phyloP scores from a whole-genome alignment of 2,888 invertebrate species.

The Orthosia incerta region DNA sequence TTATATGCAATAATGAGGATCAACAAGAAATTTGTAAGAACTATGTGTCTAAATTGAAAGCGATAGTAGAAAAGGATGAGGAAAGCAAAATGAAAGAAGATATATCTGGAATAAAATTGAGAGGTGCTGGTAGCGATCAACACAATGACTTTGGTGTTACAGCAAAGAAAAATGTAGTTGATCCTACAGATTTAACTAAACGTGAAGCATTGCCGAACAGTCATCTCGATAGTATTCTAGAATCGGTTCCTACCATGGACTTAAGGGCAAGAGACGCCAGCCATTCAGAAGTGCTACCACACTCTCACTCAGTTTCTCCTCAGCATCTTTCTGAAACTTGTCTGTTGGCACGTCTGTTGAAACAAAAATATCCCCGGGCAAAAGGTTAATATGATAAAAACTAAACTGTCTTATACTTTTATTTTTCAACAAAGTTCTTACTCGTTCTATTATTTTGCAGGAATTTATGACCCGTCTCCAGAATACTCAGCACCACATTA shows the following conservation, averaged over 20 bases:
- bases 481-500: constrained; percentile 66
- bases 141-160: not conserved
- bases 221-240: constrained; percentile 60
- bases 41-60: constrained; percentile 77
- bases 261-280: constrained; percentile 55
- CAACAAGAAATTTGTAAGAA: constrained; percentile 80
- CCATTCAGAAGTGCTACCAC: constrained; percentile 50
- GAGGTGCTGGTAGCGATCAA: constrained; percentile 29
- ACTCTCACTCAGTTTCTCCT: constrained; percentile 59
- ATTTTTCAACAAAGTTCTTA: constrained; percentile 1
- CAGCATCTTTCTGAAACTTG: constrained; percentile 76
- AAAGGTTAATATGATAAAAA: constrained; percentile 69
- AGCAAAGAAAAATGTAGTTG: constrained; percentile 9
- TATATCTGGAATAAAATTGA: constrained; percentile 38
- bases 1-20: constrained; percentile 76
- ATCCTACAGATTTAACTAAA: constrained; percentile 70
- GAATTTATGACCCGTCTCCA: constrained; percentile 68
- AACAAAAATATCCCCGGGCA: constrained; percentile 74
- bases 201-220: constrained; percentile 69
- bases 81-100: constrained; percentile 29
- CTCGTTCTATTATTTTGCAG: constrained; percentile 61
- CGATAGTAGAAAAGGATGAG: constrained; percentile 64
- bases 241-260: constrained; percentile 56
- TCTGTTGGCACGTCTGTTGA: constrained; percentile 78
- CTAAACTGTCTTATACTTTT: not conserved